Evolutionary conservation across 2,888 invertebrate species (phyloP).

Genomic region (Colletes collaris): DNA sequence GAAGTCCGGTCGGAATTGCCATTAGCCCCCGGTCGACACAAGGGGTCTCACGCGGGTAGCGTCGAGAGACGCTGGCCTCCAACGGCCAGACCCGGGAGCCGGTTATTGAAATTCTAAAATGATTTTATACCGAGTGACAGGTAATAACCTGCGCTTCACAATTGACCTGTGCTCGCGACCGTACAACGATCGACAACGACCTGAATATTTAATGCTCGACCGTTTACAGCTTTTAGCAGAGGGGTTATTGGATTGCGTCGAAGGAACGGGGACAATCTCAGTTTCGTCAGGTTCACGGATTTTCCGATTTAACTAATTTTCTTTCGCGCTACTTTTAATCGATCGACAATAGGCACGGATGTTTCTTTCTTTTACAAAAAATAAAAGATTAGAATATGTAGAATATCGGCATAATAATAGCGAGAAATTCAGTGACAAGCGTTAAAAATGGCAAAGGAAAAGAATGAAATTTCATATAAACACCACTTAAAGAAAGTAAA

Average conservation of each 20-base stretch:
- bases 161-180: slow-evolving; percentile 58
- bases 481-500: too few species aligned
- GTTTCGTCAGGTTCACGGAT: not conserved
- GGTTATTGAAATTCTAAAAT: slow-evolving; percentile 80
- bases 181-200: slow-evolving; percentile 52
- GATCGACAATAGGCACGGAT: too few species aligned
- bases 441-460: too few species aligned
- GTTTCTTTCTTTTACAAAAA: too few species aligned
- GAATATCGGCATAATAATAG: too few species aligned
- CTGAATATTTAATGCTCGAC: slow-evolving; percentile 69
- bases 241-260: slow-evolving; percentile 28
- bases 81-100: slow-evolving; percentile 27
- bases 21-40: slow-evolving; percentile 74
- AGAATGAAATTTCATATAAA: too few species aligned
- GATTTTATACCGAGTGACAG: slow-evolving; percentile 81
- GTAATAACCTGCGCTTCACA: slow-evolving; percentile 77
- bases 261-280: not conserved
- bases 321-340: not conserved
- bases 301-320: not conserved
- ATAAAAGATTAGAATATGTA: too few species aligned
- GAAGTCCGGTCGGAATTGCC: slow-evolving; percentile 77
- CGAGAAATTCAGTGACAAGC: too few species aligned
- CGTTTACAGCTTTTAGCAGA: slow-evolving; percentile 49
- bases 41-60: slow-evolving; percentile 55
- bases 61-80: slow-evolving; percentile 44